Percentiles rank a stretch among this genome's conserved stretches.
Evolutionary conservation across 2,888 invertebrate genomes (phyloP).

Genomic region (Fragum sueziense): DNA sequence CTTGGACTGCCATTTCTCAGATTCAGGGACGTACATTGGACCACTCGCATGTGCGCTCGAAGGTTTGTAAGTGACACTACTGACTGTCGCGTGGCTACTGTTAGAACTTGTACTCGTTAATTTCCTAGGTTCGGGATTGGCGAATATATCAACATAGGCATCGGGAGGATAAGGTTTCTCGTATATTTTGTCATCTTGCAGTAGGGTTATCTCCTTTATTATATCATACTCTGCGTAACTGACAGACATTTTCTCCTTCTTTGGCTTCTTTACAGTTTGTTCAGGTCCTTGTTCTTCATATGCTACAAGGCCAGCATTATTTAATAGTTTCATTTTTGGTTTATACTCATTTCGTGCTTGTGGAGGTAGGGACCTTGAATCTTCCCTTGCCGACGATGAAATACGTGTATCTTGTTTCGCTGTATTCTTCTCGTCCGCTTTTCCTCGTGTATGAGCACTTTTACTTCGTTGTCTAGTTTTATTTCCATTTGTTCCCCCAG

Average conservation of each 20-base stretch:
- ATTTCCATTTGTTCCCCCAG: not conserved
- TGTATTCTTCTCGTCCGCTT: not conserved
- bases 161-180: not conserved
- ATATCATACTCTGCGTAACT: slow-evolving; percentile 46
- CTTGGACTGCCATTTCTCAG: slow-evolving; percentile 21
- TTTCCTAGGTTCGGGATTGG: not conserved
- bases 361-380: not conserved
- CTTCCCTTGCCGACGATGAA: slow-evolving; percentile 37
- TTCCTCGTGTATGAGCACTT: slow-evolving; percentile 3
- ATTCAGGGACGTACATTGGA: slow-evolving; percentile 24
- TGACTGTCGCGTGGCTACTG: slow-evolving; percentile 20
- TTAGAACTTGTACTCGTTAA: not conserved
- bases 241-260: slow-evolving; percentile 25
- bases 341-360: not conserved
- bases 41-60: slow-evolving; percentile 41
- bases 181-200: slow-evolving; percentile 6
- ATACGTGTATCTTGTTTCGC: slow-evolving; percentile 4
- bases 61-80: slow-evolving; percentile 47
- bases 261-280: not conserved
- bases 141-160: slow-evolving; percentile 7
- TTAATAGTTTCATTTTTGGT: slow-evolving; percentile 16
- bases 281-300: slow-evolving; percentile 48
- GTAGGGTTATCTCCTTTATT: slow-evolving; percentile 48
- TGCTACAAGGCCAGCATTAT: slow-evolving; percentile 21
- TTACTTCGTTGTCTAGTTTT: not conserved